Evolutionary conservation across 2,888 invertebrate species (phyloP), one percentile per base, ranked within the genome.

Genomic region (Fragum sueziense): DNA sequence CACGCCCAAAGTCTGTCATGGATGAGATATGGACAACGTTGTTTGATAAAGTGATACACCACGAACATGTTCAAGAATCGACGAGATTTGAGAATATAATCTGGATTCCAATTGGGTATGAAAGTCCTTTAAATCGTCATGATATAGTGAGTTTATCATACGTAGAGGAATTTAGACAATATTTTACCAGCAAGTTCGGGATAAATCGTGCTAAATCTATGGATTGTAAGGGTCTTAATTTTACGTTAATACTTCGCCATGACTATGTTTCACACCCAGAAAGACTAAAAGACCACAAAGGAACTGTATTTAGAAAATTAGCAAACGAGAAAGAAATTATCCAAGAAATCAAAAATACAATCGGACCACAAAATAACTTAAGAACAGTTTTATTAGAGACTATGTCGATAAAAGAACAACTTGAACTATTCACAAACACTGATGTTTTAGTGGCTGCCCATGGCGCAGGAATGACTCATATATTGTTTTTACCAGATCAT

Each of bases 111-210:
- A 79, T 82, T 34, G 82, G 82, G 0, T 82, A 82, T 52, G 79
- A 82, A 61, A 82, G 82, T 68, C 82, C 82, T 20, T 20, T 82
- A 11, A 79, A 79, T 59, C 76, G 79, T 14, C 82, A 79, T 33
- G 41, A 62, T 25, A 14, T 79, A 7, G 54, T 22, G n/a, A 54
- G 17, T 51, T 22, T 79, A 20, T 74, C 79, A 47, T 74, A 54
- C 37, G 34, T 71, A 4, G 47, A 79, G 1, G 74, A 69, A 14
- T 82, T 82, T 52, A 37, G 70, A 37, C 37, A 74, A 47, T 82
- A 76, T 59, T 79, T 82, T 3, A 47, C n/a, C 2, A n/a, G n/a
- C n/a, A 9, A 4, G n/a, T 47, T 47, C n/a, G 47, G n/a, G n/a
- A n/a, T 47, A 9, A 14, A 47, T 4, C 47, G n/a, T 14, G 17